These are phyloP conservation scores for Drosophila novamexicana DNA, from an alignment of 1,140 invertebrate species.

Conservation along the genomic window DNA sequence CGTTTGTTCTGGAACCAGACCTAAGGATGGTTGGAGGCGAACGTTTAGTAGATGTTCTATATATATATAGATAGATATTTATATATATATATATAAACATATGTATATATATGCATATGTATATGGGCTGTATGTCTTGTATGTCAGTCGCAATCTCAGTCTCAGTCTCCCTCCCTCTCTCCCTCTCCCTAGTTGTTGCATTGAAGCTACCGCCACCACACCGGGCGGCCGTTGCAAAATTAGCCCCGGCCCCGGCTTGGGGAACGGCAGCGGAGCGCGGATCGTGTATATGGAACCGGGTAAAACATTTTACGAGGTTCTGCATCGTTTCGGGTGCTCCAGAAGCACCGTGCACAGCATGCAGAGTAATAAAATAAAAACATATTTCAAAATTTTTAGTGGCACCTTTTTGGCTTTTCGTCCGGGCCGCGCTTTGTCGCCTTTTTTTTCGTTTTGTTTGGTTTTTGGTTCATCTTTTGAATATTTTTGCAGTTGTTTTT, in stretches of 20 bases:
- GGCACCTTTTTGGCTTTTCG: conserved; percentile 64
- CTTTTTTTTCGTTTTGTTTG: conserved; percentile 21
- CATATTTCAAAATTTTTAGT: conserved; percentile 84
- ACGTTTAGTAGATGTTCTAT: conserved; percentile 10
- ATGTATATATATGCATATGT: neutral
- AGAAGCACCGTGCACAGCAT: conserved; percentile 80
- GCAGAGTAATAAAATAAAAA: conserved; percentile 82
- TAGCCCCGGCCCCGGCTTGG: conserved; percentile 18
- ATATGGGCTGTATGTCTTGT: neutral
- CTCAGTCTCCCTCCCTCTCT: conserved; percentile 35
- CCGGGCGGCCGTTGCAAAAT: conserved; percentile 77
- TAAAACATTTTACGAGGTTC: conserved; percentile 65
- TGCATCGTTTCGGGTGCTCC: conserved; percentile 72
- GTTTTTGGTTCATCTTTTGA: conserved; percentile 10
- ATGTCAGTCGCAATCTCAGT: conserved; percentile 4
- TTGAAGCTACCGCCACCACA: conserved; percentile 73
- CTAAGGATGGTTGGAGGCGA: conserved; percentile 85
- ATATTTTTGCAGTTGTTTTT: conserved; percentile 24
- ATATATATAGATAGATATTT: too few relatives aligned
- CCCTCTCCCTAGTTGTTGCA: conserved; percentile 46
- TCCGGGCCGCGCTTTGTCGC: conserved; percentile 31
- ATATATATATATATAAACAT: too few relatives aligned
- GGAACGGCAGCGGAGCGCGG: conserved; percentile 1
- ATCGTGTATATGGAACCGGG: conserved; percentile 14
- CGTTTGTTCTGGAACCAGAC: conserved; percentile 99